Conservation (phyloP, 2,113 vertebrate species). For the Anguilla japonica region DNA sequence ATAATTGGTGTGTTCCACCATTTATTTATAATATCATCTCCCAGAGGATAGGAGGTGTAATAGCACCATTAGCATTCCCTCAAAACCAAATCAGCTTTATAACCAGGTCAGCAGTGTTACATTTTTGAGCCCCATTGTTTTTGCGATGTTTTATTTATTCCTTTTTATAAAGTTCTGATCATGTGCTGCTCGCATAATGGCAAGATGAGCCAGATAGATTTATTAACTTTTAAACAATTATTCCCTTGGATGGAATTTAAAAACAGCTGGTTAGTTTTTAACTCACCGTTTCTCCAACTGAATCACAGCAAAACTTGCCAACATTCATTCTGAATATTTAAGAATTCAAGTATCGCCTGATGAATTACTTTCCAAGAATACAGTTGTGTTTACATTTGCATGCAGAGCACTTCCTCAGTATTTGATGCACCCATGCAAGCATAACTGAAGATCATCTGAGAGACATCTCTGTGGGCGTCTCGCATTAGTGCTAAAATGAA, state of each 20-base stretch:
- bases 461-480: background rate
- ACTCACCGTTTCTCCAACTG: background rate
- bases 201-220: background rate
- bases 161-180: background rate
- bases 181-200: background rate
- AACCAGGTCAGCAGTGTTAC: background rate
- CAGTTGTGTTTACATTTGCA: background rate
- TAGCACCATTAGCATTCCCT: conserved; percentile 19
- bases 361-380: background rate
- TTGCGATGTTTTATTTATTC: background rate
- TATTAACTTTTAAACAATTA: background rate
- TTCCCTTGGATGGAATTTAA: background rate
- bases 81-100: conserved; percentile 30
- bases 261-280: background rate
- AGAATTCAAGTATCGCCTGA: background rate
- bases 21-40: conserved; percentile 30
- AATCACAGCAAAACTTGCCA: background rate
- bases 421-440: background rate
- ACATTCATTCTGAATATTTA: background rate
- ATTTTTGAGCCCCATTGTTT: background rate
- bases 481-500: background rate
- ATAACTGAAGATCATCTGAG: background rate
- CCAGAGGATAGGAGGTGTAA: conserved; percentile 38
- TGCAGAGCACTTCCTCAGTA: background rate
- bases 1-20: background rate